Percentiles rank a stretch among this genome's conserved stretches.
Evolutionary conservation across 37 sponge, comb jelly and placozoan genomes (phyloP).

Genomic region (Ianthella basta): DNA sequence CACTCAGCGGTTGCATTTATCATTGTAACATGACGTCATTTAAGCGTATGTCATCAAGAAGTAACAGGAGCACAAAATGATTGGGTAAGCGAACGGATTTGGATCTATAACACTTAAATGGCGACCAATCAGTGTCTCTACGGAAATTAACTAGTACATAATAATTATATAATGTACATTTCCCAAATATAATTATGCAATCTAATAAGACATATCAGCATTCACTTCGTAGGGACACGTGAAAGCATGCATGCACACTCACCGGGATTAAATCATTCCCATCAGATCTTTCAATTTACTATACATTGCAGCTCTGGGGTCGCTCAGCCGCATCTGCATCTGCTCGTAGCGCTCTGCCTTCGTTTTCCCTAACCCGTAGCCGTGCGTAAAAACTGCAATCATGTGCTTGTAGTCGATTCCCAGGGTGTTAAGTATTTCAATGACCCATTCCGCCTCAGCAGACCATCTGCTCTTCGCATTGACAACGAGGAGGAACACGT

Average conservation of each 20-base stretch:
- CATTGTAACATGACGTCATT: too few relatives aligned
- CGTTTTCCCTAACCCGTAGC: neutral
- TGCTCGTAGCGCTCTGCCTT: neutral
- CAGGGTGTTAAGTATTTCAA: neutral
- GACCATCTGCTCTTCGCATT: neutral
- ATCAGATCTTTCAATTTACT: neutral
- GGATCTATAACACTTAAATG: too few relatives aligned
- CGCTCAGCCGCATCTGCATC: neutral
- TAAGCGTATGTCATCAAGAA: too few relatives aligned
- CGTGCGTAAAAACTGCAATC: conserved; percentile 4
- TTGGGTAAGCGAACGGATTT: too few relatives aligned
- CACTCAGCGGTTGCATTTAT: too few relatives aligned
- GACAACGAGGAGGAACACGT: neutral
- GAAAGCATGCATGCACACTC: conserved; percentile 24
- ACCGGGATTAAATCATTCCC: neutral
- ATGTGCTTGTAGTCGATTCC: neutral
- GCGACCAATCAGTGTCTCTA: too few relatives aligned
- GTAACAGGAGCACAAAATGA: too few relatives aligned
- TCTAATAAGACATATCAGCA: too few relatives aligned
- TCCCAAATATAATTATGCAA: too few relatives aligned
- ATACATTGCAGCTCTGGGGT: neutral
- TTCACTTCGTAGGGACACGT: conserved; percentile 11
- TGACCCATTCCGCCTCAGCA: neutral
- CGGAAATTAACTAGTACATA: too few relatives aligned
- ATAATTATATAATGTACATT: too few relatives aligned